Evolutionary conservation across 2,888 invertebrate species (phyloP), one percentile per base, ranked within the genome.

Genomic region (Macrophya annulata): DNA sequence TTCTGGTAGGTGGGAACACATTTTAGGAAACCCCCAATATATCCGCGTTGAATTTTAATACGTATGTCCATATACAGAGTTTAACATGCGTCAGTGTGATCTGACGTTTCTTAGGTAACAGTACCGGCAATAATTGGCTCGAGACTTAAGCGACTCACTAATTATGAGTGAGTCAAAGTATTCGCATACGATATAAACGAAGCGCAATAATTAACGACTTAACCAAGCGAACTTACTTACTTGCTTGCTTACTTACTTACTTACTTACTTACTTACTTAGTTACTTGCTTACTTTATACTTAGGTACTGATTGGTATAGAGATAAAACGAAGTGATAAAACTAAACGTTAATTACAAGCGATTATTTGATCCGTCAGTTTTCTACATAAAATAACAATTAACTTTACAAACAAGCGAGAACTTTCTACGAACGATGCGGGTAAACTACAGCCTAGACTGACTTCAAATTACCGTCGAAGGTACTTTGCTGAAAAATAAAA

Each of bases 321-420:
- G 71, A 71, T 71, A 17, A 40, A 74, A 45, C 31, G 21, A 9
- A 74, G 40, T 21, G 72, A 77, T 77, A 31, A 51, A 48, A 55
- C 77, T 37, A 25, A 55, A 77, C 51, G 48, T 62, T 62, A 81
- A 59, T 62, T 62, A 59, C 59, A 81, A 81, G 12, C 59, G 59
- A 81, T 40, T 40, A 81, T 81, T 81, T 21, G 59, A 59, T 62
- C 81, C 40, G 59, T 62, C 43, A 43, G 21, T 43, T 62, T 62
- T 81, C 62, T 81, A 21, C 43, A 62, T 81, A 62, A 40, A 43
- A 81, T 62, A 62, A 62, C 51, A 51, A 81, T 81, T 40, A 81
- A 81, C 81, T 62, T 59, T 21, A 62, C 43, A 81, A 81, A 81
- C 81, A 81, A 81, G 62, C 62, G 43, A 62, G 62, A 43, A 81